These are phyloP conservation scores for Mimumesa dahlbomi DNA, from an alignment of 2,888 invertebrate genomes.

Conservation along the genomic window DNA sequence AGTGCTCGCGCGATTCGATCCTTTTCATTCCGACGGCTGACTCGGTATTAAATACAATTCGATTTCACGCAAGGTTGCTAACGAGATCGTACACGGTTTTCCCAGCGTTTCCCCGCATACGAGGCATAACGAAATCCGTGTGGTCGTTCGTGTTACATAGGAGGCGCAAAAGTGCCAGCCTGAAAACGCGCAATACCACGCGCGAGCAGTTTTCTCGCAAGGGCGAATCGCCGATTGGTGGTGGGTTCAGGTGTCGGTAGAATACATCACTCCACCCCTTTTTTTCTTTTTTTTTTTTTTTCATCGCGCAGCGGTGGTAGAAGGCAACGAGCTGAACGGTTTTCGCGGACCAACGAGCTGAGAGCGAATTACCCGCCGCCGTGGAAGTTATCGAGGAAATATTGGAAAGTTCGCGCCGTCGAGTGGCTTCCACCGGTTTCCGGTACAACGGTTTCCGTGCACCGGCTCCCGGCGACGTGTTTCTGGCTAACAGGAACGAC, in stretches of 20 bases:
- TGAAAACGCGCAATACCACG: slow-evolving; percentile 57
- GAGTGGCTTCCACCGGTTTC: slow-evolving; percentile 48
- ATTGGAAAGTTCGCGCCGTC: slow-evolving; percentile 64
- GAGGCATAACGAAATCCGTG: slow-evolving; percentile 13
- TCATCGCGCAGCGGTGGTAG: slow-evolving; percentile 32
- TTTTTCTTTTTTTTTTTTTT: too few species aligned
- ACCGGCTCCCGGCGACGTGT: slow-evolving; percentile 37
- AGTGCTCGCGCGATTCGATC: not conserved
- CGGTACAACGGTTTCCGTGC: slow-evolving; percentile 36
- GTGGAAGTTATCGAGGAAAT: slow-evolving; percentile 71
- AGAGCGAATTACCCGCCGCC: slow-evolving; percentile 72
- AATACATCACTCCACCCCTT: not conserved
- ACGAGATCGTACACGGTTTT: slow-evolving; percentile 2
- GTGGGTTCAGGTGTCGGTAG: slow-evolving; percentile 65
- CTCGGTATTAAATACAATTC: slow-evolving; percentile 21
- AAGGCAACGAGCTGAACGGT: slow-evolving; percentile 68
- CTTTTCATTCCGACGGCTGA: slow-evolving; percentile 14
- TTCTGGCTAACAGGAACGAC: slow-evolving; percentile 39
- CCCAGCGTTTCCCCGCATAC: not conserved
- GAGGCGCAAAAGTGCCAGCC: slow-evolving; percentile 35
- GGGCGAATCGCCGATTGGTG: slow-evolving; percentile 40
- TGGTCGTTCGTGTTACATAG: slow-evolving; percentile 29
- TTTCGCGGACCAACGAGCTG: slow-evolving; percentile 73
- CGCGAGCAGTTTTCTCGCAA: slow-evolving; percentile 47
- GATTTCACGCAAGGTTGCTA: slow-evolving; percentile 37